phyloP scores from a whole-genome alignment of 2,797 vertebrate genomes.

The Chloroceryle amazona region DNA sequence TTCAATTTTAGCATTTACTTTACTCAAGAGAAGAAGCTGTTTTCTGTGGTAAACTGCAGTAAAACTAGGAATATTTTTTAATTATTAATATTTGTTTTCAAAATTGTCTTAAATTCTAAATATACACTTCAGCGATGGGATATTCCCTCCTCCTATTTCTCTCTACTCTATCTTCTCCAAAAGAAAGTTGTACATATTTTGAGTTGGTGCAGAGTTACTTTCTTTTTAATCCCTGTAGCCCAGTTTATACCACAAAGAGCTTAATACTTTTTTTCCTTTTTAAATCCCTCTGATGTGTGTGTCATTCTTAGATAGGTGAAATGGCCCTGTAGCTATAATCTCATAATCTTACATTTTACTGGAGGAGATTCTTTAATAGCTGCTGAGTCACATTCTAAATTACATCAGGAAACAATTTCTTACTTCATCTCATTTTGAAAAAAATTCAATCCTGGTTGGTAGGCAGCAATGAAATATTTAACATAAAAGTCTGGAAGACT shows the following conservation, averaged over 20 bases:
- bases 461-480: conserved; percentile 40
- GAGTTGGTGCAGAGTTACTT: neutral
- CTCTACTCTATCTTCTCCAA: neutral
- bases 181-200: neutral
- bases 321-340: neutral
- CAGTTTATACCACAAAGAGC: neutral
- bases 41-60: neutral
- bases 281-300: neutral
- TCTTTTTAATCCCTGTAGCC: neutral
- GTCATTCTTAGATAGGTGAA: neutral
- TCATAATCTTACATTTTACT: neutral
- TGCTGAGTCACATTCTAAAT: conserved; percentile 28
- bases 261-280: neutral
- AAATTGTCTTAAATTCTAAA: neutral
- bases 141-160: neutral
- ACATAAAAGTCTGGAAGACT: conserved; percentile 36
- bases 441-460: neutral
- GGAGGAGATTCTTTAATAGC: neutral
- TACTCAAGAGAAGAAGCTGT: neutral
- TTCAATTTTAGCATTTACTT: neutral
- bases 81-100: neutral
- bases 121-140: neutral
- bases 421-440: neutral
- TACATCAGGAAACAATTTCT: conserved; percentile 4
- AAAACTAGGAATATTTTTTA: neutral